Evolutionary conservation across 2,888 invertebrate genomes (phyloP).

Genomic region (Therioaphis trifolii): DNA sequence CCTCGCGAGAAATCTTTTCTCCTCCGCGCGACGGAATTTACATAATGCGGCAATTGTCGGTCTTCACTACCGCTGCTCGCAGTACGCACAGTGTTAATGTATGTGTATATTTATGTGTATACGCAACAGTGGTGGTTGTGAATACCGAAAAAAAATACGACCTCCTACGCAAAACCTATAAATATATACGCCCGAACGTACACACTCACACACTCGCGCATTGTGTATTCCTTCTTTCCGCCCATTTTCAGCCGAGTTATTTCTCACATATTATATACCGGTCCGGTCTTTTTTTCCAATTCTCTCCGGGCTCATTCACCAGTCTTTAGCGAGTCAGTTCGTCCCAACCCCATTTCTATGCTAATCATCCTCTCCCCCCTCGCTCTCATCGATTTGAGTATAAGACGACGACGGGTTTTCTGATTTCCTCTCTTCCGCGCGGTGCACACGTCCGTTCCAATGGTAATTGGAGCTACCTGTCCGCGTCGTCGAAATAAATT

Average conservation of each 20-base stretch:
- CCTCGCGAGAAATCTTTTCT: slow-evolving; percentile 38
- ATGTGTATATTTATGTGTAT: background rate
- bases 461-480: slow-evolving; percentile 35
- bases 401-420: slow-evolving; percentile 10
- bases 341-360: slow-evolving; percentile 51
- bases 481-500: slow-evolving; percentile 20
- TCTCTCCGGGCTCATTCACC: background rate
- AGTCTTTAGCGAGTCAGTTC: background rate
- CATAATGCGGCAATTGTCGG: slow-evolving; percentile 47
- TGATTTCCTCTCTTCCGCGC: slow-evolving; percentile 7
- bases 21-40: background rate
- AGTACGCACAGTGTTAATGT: background rate
- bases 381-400: background rate
- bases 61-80: background rate
- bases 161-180: slow-evolving; percentile 12
- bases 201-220: background rate
- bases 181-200: too few species aligned
- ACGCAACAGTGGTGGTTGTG: background rate
- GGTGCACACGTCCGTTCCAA: background rate
- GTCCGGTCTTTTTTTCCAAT: background rate
- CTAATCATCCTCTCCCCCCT: slow-evolving; percentile 11
- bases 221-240: slow-evolving; percentile 17
- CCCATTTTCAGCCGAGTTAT: background rate
- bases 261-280: background rate
- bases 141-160: background rate